These are phyloP conservation scores for Aphelenchoides fujianensis DNA, from an alignment of 1,140 invertebrate genomes.

Conservation along the genomic window DNA sequence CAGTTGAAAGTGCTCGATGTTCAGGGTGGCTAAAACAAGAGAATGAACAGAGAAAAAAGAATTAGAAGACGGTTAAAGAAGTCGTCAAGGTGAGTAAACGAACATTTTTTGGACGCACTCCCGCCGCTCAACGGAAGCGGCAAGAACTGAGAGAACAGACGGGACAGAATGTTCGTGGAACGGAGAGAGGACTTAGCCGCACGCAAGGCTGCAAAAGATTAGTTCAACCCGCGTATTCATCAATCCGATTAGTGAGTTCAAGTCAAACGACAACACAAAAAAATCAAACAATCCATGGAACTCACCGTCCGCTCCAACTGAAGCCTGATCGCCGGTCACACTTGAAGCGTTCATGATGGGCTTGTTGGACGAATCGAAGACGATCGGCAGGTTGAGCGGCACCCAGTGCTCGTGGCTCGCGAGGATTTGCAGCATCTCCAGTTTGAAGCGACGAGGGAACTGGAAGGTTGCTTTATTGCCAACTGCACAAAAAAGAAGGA, in stretches of 20 bases:
- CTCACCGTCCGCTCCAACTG: not conserved
- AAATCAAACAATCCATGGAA: no score
- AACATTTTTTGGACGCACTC: constrained; percentile 20
- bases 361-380: constrained; percentile 8
- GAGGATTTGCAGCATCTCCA: constrained; percentile 55
- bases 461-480: not conserved
- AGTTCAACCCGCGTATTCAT: not conserved
- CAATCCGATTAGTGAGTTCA: not conserved
- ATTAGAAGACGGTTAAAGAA: constrained; percentile 46
- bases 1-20: constrained; percentile 67
- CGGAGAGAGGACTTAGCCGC: not conserved
- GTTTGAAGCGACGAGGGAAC: constrained; percentile 43
- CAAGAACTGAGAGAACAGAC: constrained; percentile 15
- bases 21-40: constrained; percentile 33
- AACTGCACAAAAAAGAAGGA: not conserved
- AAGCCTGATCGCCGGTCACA: constrained; percentile 20
- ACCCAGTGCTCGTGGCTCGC: constrained; percentile 68
- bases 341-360: constrained; percentile 7
- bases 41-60: constrained; percentile 11
- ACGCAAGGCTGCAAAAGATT: constrained; percentile 13
- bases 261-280: no score
- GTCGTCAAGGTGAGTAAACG: constrained; percentile 35
- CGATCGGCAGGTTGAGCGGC: constrained; percentile 68
- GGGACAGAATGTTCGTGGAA: constrained; percentile 16
- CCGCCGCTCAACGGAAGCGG: not conserved